These are phyloP conservation scores for Autographa gamma DNA, from an alignment of 2,888 invertebrate species.

Conservation along the genomic window DNA sequence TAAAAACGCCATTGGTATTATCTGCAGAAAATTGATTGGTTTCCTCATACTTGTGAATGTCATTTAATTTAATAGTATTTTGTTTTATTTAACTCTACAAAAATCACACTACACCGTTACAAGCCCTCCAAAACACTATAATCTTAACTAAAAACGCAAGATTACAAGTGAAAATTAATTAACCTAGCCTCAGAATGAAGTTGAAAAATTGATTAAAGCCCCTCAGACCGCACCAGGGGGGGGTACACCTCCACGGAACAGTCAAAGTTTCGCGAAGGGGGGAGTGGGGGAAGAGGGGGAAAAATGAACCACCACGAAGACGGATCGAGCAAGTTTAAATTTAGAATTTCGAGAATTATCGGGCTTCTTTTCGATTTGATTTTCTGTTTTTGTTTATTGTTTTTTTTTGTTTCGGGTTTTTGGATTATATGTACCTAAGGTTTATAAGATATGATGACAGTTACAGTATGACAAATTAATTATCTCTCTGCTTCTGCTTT, in stretches of 20 bases:
- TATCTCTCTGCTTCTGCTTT: too few relatives aligned
- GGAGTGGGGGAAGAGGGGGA: constrained; percentile 63
- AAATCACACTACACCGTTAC: not conserved
- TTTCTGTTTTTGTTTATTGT: constrained; percentile 30
- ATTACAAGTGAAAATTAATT: constrained; percentile 67
- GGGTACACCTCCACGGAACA: constrained; percentile 73
- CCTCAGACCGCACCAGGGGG: constrained; percentile 73
- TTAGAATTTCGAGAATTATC: constrained; percentile 72
- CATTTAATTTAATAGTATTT: too few relatives aligned
- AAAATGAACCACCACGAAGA: constrained; percentile 75
- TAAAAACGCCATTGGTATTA: too few relatives aligned
- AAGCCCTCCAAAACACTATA: constrained; percentile 11
- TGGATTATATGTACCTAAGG: too few relatives aligned
- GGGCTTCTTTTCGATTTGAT: constrained; percentile 49
- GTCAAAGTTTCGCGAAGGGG: constrained; percentile 73
- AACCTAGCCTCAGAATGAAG: constrained; percentile 75
- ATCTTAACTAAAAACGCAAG: constrained; percentile 55
- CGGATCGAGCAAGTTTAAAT: constrained; percentile 77
- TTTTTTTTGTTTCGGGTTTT: too few relatives aligned
- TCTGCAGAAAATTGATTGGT: too few relatives aligned
- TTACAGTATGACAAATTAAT: too few relatives aligned
- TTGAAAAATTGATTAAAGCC: constrained; percentile 85
- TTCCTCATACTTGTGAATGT: too few relatives aligned
- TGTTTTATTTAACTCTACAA: too few relatives aligned
- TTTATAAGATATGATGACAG: too few relatives aligned